A percentile compares a stretch with the other conserved stretches of the same genome.
These are phyloP conservation scores for Carcina quercana DNA, from an alignment of 2,888 invertebrate genomes.

Conservation along the genomic window DNA sequence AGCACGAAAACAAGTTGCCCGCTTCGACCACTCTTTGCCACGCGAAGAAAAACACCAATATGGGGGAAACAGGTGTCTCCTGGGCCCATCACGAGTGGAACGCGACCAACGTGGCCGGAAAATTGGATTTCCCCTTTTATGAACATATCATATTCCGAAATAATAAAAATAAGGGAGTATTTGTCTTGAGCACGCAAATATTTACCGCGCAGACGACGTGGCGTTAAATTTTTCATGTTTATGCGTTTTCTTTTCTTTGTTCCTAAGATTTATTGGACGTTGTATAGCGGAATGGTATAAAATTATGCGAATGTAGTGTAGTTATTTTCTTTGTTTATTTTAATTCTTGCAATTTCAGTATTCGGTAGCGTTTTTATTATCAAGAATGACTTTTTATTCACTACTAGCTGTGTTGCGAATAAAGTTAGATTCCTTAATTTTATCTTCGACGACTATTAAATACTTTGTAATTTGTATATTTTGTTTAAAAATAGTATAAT, in stretches of 20 bases:
- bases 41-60: constrained; percentile 10
- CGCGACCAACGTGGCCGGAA: constrained; percentile 17
- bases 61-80: constrained; percentile 15
- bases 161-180: constrained; percentile 2
- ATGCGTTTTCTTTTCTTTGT: neutral
- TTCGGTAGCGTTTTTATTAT: too few relatives aligned
- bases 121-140: constrained; percentile 23
- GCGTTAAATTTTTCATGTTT: neutral
- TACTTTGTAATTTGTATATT: too few relatives aligned
- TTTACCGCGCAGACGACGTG: neutral
- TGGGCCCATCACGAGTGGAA: constrained; percentile 18
- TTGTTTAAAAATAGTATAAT: too few relatives aligned
- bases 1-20: too few relatives aligned
- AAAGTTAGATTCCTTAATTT: too few relatives aligned
- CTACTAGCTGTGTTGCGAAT: too few relatives aligned
- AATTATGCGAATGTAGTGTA: too few relatives aligned
- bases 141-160: constrained; percentile 7
- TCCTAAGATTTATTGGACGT: neutral
- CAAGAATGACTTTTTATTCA: too few relatives aligned
- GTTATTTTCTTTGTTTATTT: too few relatives aligned
- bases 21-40: too few relatives aligned
- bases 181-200: constrained; percentile 3
- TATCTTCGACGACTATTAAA: too few relatives aligned
- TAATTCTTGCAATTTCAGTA: too few relatives aligned
- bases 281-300: neutral